Base-by-base conservation (phyloP, 2,113 vertebrate genomes). In the Lucifuga dentata region DNA sequence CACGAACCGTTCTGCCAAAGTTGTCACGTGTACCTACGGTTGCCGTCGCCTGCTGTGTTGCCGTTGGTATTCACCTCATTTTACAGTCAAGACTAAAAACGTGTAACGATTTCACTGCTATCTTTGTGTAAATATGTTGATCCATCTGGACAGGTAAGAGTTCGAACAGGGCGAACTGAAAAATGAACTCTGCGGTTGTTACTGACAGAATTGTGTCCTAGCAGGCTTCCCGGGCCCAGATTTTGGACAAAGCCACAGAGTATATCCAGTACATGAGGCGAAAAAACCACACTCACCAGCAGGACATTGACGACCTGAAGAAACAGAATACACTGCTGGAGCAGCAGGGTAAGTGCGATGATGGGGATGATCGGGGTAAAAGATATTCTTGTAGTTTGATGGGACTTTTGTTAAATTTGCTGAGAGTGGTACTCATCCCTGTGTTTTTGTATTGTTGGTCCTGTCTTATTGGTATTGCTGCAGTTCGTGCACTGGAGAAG, bases 281-380 rank as follows among this genome's bases (percentile, higher is more conserved):
- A 90, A 98, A 98, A 97, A 98, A 98, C 94, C 94, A 98, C 80
- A 96, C 95, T 15, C 97, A 98, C 94, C 97, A 98, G 93, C 96
- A 98, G 90, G 97, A 98, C 86, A 98, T 98, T 0, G 96, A 98
- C 8, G 97, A 98, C 89, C 91, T 98, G 87, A 98, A 97, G 88
- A 91, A 96, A 87, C 97, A 98, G 90, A 98, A 98, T 36, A 93
- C 95, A 12, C 90, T 96, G 72, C 88, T 98, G 91, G 97, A 98
- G 89, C 97, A 98, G 86, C 96, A 98, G 91, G 96, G 97, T 97
- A 73, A 91, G 90, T 29, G 26, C 26, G 7, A 29, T 3, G 3
- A 5, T 7, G 7, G 26, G 26, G 26, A 29, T 29, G 3, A 7
- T 29, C 26, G 7, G 26, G 26, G 26, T 3, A 29, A 29, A 29